Conservation (phyloP, 2,888 invertebrate genomes). For the Leptopterna dolabrata region DNA sequence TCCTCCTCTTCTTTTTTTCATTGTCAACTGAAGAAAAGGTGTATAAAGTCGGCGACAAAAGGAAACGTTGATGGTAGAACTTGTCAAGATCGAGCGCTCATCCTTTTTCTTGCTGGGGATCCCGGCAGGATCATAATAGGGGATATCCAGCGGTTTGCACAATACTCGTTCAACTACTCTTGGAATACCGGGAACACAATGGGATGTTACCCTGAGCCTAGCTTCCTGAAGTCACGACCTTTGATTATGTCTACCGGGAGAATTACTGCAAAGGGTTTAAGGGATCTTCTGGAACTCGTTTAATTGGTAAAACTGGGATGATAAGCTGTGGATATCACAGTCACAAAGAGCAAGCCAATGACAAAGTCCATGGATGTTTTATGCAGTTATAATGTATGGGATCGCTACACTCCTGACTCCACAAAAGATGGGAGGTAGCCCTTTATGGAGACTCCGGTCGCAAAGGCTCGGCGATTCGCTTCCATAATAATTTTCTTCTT, state of each 20-base stretch:
- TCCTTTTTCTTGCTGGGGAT: neutral
- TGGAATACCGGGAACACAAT: neutral
- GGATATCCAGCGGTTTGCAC: neutral
- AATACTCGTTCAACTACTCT: constrained; percentile 7
- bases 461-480: neutral
- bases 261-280: neutral
- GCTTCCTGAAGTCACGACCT: constrained; percentile 7
- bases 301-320: neutral
- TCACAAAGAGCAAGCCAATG: neutral
- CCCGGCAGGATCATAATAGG: neutral
- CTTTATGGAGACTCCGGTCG: neutral
- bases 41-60: neutral
- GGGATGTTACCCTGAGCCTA: neutral
- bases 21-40: neutral
- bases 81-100: neutral
- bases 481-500: neutral
- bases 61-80: neutral
- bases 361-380: neutral
- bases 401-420: neutral
- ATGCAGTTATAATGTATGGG: neutral
- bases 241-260: neutral
- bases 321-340: neutral
- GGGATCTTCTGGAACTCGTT: neutral
- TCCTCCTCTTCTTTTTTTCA: neutral
- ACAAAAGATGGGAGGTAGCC: neutral